A percentile compares a stretch with the other conserved stretches of the same genome.
Evolutionary conservation across 2,113 vertebrate genomes (phyloP).

Genomic region (Corynorhinus townsendii): DNA sequence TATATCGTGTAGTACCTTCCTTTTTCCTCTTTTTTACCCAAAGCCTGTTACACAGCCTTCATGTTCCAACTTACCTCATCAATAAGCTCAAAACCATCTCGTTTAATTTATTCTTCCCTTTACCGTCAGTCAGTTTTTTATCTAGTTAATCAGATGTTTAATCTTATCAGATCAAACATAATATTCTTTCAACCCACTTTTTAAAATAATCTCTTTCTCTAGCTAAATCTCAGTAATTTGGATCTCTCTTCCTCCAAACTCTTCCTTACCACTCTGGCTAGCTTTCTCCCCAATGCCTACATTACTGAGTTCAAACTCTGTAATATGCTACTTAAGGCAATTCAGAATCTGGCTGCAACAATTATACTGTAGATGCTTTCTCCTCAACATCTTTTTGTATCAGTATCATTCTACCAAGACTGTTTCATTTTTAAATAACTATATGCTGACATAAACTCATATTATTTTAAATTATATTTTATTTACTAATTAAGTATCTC

Average conservation of each 20-base stretch:
- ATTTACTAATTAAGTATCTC: neutral
- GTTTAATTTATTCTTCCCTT: neutral
- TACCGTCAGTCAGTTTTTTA: neutral
- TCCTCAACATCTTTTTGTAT: neutral
- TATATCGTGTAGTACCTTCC: neutral
- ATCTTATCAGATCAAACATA: neutral
- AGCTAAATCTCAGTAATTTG: neutral
- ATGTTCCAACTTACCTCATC: neutral
- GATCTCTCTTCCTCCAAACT: neutral
- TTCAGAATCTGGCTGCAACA: neutral
- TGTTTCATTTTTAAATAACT: conserved; percentile 14
- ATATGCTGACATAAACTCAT: neutral
- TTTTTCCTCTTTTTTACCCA: neutral
- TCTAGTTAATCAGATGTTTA: neutral
- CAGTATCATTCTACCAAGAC: neutral
- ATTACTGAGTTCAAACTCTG: neutral
- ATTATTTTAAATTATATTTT: neutral
- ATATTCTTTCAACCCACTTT: neutral
- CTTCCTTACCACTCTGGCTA: neutral
- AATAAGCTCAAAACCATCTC: neutral
- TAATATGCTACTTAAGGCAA: neutral
- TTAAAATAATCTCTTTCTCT: neutral
- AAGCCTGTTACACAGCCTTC: neutral
- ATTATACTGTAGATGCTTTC: neutral
- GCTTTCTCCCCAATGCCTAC: neutral